Percentiles rank a stretch among this genome's conserved stretches.
phyloP scores from a whole-genome alignment of 2,113 vertebrate genomes.

The Tupaia tana region DNA sequence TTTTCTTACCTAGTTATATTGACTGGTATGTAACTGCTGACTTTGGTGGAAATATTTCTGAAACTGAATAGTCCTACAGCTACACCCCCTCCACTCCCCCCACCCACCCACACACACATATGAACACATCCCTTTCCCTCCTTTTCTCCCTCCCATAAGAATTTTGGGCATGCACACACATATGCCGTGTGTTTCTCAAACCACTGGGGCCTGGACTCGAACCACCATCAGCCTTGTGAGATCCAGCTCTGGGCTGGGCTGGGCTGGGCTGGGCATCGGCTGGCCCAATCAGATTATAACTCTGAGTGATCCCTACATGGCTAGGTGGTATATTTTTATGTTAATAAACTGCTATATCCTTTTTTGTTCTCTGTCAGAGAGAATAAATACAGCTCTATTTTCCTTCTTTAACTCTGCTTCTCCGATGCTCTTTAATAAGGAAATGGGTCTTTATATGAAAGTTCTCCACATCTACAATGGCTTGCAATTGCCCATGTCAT shows the following conservation, averaged over 20 bases:
- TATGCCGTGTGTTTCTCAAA: not conserved
- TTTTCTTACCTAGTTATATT: not conserved
- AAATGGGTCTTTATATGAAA: not conserved
- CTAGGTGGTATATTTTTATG: not conserved
- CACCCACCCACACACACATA: not conserved
- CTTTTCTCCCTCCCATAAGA: no score
- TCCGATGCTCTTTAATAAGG: not conserved
- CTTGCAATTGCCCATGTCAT: not conserved
- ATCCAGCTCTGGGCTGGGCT: no score
- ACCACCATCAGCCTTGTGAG: no score
- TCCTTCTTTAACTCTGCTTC: not conserved
- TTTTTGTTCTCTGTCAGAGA: not conserved
- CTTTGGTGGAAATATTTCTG: not conserved
- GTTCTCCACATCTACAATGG: not conserved
- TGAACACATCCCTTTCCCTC: no score
- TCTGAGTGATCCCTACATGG: not conserved
- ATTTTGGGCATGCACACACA: not conserved
- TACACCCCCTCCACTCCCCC: not conserved
- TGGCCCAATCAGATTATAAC: no score
- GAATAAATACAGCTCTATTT: not conserved
- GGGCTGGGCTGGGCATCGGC: no score
- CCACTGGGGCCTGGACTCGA: no score
- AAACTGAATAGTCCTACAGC: not conserved
- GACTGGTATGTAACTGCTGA: not conserved
- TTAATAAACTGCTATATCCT: not conserved